A percentile compares a stretch with the other conserved stretches of the same genome.
Conservation (phyloP, 2,888 invertebrate species). For the Pandemis heparana region DNA sequence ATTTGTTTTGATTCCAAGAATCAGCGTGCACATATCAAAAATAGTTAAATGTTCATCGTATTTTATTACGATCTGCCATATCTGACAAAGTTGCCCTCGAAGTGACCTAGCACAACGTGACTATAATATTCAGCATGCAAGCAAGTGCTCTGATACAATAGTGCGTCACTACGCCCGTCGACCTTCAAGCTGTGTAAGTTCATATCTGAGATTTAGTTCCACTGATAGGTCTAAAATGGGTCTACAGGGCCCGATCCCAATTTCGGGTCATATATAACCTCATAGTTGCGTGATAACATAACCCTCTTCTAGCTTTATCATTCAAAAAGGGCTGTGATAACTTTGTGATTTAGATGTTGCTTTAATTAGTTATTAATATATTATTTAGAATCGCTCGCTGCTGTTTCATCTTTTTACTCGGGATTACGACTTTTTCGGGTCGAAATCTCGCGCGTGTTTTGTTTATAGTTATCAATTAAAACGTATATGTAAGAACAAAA, state of each 20-base stretch:
- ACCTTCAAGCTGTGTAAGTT: background rate
- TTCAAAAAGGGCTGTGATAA: conserved; percentile 12
- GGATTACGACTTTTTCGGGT: too few relatives aligned
- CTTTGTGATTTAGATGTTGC: conserved; percentile 4
- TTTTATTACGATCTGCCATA: too few relatives aligned
- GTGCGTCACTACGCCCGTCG: background rate
- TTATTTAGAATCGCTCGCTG: background rate
- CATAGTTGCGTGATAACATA: conserved; percentile 24
- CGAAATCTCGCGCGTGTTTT: too few relatives aligned
- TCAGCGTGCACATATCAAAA: too few relatives aligned
- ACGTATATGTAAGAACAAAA: too few relatives aligned
- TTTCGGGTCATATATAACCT: conserved; percentile 5
- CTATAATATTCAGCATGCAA: background rate
- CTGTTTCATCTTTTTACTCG: too few relatives aligned
- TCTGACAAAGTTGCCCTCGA: too few relatives aligned
- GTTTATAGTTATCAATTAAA: too few relatives aligned
- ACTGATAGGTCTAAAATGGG: conserved; percentile 16
- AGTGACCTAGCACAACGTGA: too few relatives aligned
- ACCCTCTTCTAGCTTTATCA: conserved; percentile 29
- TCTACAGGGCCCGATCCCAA: conserved; percentile 10
- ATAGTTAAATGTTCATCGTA: too few relatives aligned
- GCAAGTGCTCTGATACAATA: background rate
- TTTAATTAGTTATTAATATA: background rate
- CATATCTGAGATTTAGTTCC: conserved; percentile 22
- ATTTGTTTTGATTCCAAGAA: too few relatives aligned